Conservation (phyloP, 2,888 invertebrate genomes). For the Watsonalla binaria region DNA sequence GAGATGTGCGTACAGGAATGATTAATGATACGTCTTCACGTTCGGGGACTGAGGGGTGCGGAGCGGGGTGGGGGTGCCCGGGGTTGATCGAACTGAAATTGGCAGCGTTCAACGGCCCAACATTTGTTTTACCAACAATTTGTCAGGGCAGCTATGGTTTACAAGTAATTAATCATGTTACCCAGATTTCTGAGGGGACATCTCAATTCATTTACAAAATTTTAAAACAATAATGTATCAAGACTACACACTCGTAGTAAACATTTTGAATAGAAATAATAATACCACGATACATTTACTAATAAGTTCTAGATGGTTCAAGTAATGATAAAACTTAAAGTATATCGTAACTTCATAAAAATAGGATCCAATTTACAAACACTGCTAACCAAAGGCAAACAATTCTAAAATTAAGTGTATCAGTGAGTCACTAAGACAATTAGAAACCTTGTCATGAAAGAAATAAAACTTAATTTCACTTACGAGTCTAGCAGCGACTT, state of each 20-base stretch:
- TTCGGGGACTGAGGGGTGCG: slow-evolving; percentile 36
- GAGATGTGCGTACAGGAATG: slow-evolving; percentile 54
- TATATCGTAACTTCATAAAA: slow-evolving; percentile 21
- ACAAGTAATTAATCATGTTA: slow-evolving; percentile 25
- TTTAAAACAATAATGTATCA: slow-evolving; percentile 5
- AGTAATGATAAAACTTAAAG: slow-evolving; percentile 22
- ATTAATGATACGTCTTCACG: slow-evolving; percentile 64
- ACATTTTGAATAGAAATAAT: too few species aligned
- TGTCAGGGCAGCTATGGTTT: slow-evolving; percentile 36
- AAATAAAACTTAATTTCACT: slow-evolving; percentile 57
- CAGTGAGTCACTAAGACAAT: slow-evolving; percentile 38
- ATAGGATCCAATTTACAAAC: slow-evolving; percentile 28
- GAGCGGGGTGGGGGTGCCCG: slow-evolving; percentile 31
- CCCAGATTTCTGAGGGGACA: neutral
- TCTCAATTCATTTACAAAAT: too few species aligned
- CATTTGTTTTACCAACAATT: slow-evolving; percentile 54
- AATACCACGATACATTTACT: slow-evolving; percentile 41
- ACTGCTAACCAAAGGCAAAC: slow-evolving; percentile 11
- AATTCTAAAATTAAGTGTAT: slow-evolving; percentile 12
- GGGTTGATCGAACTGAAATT: slow-evolving; percentile 73
- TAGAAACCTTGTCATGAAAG: slow-evolving; percentile 46
- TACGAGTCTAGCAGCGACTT: slow-evolving; percentile 42
- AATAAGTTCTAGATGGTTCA: slow-evolving; percentile 19
- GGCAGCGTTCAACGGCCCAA: slow-evolving; percentile 60
- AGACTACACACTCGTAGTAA: slow-evolving; percentile 11